Percentiles rank a stretch among this genome's conserved stretches.
These are phyloP conservation scores for Agriopis leucophaearia DNA, from an alignment of 2,888 invertebrate species.

Conservation along the genomic window DNA sequence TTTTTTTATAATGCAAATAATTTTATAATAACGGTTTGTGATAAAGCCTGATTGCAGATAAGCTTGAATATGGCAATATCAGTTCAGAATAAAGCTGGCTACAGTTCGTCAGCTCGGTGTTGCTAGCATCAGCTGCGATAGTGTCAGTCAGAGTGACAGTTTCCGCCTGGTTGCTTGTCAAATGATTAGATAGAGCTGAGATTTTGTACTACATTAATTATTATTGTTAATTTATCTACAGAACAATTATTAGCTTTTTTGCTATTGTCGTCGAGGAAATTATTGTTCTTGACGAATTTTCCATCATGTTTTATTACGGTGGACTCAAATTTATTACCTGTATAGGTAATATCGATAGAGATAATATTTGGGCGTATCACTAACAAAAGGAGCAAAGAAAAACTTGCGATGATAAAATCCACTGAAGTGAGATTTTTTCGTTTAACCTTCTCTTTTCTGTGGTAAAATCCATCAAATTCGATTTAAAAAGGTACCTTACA, in stretches of 20 bases:
- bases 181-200: slow-evolving; percentile 29
- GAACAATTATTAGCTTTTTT: not conserved
- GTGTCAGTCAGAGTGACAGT: slow-evolving; percentile 21
- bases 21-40: not conserved
- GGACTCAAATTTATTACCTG: too few species aligned
- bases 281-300: not conserved
- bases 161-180: slow-evolving; percentile 22
- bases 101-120: slow-evolving; percentile 7
- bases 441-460: too few species aligned
- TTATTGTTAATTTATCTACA: not conserved
- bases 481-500: too few species aligned
- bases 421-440: too few species aligned
- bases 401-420: too few species aligned
- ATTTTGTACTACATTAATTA: slow-evolving; percentile 11
- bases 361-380: too few species aligned
- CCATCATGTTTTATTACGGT: not conserved
- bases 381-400: too few species aligned
- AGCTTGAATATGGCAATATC: not conserved
- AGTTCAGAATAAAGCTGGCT: slow-evolving; percentile 19
- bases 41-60: slow-evolving; percentile 5
- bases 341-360: too few species aligned
- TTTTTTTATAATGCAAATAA: too few species aligned
- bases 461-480: too few species aligned
- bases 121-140: slow-evolving; percentile 20
- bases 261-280: not conserved